Evolutionary conservation across 2,113 vertebrate species (phyloP), one percentile per base, ranked within the genome.

Genomic region (Pitta sordida): DNA sequence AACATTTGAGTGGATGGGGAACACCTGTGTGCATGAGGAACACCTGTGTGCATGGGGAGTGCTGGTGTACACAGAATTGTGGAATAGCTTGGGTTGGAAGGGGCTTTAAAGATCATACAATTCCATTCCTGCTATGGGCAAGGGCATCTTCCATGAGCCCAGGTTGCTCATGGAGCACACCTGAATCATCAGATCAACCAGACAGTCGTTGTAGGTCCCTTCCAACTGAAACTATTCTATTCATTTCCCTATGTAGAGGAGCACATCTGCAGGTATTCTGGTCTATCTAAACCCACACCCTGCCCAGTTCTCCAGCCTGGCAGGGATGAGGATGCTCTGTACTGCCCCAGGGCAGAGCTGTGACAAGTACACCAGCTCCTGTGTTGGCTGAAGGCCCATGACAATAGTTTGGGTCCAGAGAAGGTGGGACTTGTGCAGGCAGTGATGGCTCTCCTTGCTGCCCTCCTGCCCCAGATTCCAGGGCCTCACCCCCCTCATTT

Each of bases 391-490:
- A 12, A 4, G 52, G 30, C 14, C 11, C 13, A 19, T 7, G 23
- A 26, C 39, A 2, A 1, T 0, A 8, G n/a, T 7, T 2, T 0
- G 3, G 0, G 17, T 30, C 36, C 59, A 30, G 77, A 55, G 71
- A 30, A 9, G 24, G 11, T 2, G 17, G 10, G 17, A 14, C 77
- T 32, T 43, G 4, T n/a, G 41, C 20, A 14, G 32, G 32, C 37
- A 34, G 37, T 4, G 5, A 8, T 1, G 24, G 14, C 4, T 49
- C 52, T 67, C 20, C 22, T 16, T 4, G 18, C 36, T 37, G 51
- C 51, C 10, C 1, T 9, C 60, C 55, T 49, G 32, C 44, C 44
- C 39, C 0, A 0, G 60, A n/a, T 70, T 13, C 74, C 30, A 20
- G 29, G 11, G 22, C 11, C 43, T 43, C 36, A 6, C 27, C 20